Evolutionary conservation across 2,888 invertebrate species (phyloP), one percentile per base, ranked within the genome.

Genomic region (Ceriagrion tenellum): DNA sequence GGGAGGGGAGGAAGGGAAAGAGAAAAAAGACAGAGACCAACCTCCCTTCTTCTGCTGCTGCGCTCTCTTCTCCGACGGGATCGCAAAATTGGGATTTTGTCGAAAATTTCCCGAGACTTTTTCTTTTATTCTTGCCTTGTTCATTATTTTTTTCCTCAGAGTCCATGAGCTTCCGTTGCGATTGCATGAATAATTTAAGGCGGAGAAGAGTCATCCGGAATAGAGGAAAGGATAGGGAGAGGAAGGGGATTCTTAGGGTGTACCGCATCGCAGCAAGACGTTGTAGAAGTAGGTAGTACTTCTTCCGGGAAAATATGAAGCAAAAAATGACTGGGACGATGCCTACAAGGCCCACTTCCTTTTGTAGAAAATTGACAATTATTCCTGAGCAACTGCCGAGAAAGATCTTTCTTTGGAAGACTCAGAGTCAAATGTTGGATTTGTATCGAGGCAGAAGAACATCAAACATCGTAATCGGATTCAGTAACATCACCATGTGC

Each of bases 161-260:
- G 30, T 81, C 81, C 81, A 81, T 81, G 81, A 81, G 35, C 81
- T 81, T 35, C 81, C 81, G n/a, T 81, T 81, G 30, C 30, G 35
- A 81, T 81, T 81, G 81, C 81, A 81, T 81, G 81, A 81, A 81
- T 81, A 81, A 81, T 35, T 81, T 81, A 81, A 30, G 30, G 81
- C 81, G 8, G 26, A 81, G 16, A 35, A 35, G 81, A 81, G 26
- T 81, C 81, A 81, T 81, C 81, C 35, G 81, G 12, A 30, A 81
- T 13, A 16, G 35, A 35, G 35, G 18, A 35, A 0, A 35, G 18
- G n/a, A 0, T 13, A 18, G 81, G 81, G n/a, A 18, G 81, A 74
- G 30, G 74, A 30, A 12, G 12, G 4, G 30, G 16, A 13, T 35
- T 35, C 16, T 18, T 13, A 35, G 30, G 35, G 8, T 35, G 12